phyloP scores from a whole-genome alignment of 2,888 invertebrate genomes.

The Chelonus formosanus region DNA sequence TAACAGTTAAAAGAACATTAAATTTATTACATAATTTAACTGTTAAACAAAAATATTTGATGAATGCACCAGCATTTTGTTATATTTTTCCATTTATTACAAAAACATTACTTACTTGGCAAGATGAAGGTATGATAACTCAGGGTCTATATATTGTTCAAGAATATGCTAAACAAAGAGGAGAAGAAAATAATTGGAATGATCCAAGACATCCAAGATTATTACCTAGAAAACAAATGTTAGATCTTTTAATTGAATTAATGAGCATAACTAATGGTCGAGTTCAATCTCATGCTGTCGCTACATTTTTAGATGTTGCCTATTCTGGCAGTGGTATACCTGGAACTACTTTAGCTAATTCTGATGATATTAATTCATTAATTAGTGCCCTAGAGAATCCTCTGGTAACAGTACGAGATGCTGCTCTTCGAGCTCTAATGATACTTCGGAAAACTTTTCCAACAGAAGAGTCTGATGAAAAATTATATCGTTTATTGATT shows the following conservation, averaged over 20 bases:
- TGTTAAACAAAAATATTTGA: slow-evolving; percentile 63
- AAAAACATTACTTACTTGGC: slow-evolving; percentile 68
- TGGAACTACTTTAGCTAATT: slow-evolving; percentile 71
- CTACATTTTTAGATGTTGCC: slow-evolving; percentile 84
- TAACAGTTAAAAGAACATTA: slow-evolving; percentile 74
- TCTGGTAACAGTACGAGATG: slow-evolving; percentile 77
- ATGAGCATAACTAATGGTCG: slow-evolving; percentile 76
- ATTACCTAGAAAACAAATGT: slow-evolving; percentile 84
- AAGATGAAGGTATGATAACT: slow-evolving; percentile 69
- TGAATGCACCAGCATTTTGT: slow-evolving; percentile 81
- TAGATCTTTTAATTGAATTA: slow-evolving; percentile 79
- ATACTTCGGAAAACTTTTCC: slow-evolving; percentile 74
- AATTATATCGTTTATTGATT: slow-evolving; percentile 71
- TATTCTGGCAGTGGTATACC: slow-evolving; percentile 75
- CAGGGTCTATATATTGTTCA: slow-evolving; percentile 74
- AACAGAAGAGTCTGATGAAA: slow-evolving; percentile 69
- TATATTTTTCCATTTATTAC: slow-evolving; percentile 84
- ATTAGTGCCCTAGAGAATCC: slow-evolving; percentile 78
- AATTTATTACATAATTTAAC: slow-evolving; percentile 69
- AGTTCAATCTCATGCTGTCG: slow-evolving; percentile 80
- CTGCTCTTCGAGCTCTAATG: slow-evolving; percentile 77
- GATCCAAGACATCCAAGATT: slow-evolving; percentile 78
- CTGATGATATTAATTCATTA: slow-evolving; percentile 79
- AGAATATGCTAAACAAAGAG: slow-evolving; percentile 76
- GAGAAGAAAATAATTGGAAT: slow-evolving; percentile 61